phyloP scores from a whole-genome alignment of 1,140 invertebrate species.

The Cyclargus thomasi region DNA sequence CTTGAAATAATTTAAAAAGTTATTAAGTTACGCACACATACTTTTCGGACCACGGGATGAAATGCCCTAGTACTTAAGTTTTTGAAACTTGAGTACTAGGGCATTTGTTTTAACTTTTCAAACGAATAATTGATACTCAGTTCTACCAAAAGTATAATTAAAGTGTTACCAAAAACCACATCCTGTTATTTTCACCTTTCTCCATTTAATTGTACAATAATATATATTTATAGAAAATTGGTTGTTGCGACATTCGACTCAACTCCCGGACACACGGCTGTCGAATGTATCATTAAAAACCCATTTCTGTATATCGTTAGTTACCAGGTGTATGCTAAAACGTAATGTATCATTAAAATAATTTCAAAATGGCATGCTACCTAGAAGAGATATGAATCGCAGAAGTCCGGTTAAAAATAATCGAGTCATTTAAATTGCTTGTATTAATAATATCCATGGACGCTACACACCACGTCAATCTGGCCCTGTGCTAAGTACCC shows the following conservation, averaged over 20 bases:
- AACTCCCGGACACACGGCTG: not conserved
- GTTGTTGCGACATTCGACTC: not conserved
- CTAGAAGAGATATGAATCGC: not conserved
- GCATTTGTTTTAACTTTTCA: too few relatives aligned
- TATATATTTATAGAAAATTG: not conserved
- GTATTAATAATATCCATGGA: not conserved
- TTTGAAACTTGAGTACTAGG: too few relatives aligned
- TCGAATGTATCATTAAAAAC: constrained; percentile 12
- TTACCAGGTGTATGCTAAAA: not conserved
- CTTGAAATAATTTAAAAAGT: too few relatives aligned
- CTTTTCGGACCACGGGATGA: too few relatives aligned
- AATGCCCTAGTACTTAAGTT: too few relatives aligned
- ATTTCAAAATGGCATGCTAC: not conserved
- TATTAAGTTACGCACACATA: too few relatives aligned
- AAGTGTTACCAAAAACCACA: too few relatives aligned
- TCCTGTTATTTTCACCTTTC: not conserved
- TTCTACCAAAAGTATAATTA: too few relatives aligned
- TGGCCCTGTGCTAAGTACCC: too few relatives aligned
- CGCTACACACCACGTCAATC: too few relatives aligned
- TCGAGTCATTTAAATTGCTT: not conserved
- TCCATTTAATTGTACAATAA: not conserved
- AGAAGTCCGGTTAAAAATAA: not conserved
- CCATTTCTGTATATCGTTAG: not conserved
- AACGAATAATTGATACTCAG: too few relatives aligned
- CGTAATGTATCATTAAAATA: constrained; percentile 3